Conservation (phyloP, 2,113 vertebrate species). For the Ochotona curzoniae region DNA sequence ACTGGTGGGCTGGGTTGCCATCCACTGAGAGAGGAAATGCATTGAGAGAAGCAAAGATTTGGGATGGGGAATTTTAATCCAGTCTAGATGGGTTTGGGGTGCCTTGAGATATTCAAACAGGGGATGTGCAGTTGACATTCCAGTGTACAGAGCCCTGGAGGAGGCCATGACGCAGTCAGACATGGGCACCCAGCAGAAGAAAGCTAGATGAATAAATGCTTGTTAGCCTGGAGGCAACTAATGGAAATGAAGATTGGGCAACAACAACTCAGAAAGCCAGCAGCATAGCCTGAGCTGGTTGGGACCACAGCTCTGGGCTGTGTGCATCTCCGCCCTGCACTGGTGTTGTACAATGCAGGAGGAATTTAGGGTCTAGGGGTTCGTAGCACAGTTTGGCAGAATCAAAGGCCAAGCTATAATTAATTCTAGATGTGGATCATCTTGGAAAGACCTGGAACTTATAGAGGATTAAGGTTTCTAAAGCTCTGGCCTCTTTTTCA, state of each 20-base stretch:
- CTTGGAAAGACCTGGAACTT: not conserved
- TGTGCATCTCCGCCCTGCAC: not conserved
- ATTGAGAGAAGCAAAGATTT: not conserved
- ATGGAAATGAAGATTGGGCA: not conserved
- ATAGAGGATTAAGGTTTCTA: not conserved
- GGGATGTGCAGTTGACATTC: not conserved
- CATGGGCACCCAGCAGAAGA: too few relatives aligned
- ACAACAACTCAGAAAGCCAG: conserved; percentile 29
- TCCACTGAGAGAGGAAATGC: not conserved
- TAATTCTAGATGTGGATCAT: conserved; percentile 50
- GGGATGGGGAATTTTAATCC: not conserved
- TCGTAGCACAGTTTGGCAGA: conserved; percentile 14
- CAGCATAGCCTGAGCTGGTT: not conserved
- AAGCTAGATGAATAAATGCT: not conserved
- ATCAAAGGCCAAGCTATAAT: conserved; percentile 57
- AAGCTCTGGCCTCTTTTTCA: not conserved
- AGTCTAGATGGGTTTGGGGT: not conserved
- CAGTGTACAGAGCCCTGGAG: too few relatives aligned
- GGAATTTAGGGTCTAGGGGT: conserved; percentile 44
- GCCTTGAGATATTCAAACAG: not conserved
- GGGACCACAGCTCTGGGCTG: not conserved
- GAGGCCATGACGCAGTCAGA: too few relatives aligned
- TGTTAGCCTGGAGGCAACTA: conserved; percentile 14
- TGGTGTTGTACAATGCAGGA: not conserved
- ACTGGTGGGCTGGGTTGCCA: not conserved